These are phyloP conservation scores for Trachelus troglodyta DNA, from an alignment of 2,888 invertebrate genomes.

Conservation along the genomic window DNA sequence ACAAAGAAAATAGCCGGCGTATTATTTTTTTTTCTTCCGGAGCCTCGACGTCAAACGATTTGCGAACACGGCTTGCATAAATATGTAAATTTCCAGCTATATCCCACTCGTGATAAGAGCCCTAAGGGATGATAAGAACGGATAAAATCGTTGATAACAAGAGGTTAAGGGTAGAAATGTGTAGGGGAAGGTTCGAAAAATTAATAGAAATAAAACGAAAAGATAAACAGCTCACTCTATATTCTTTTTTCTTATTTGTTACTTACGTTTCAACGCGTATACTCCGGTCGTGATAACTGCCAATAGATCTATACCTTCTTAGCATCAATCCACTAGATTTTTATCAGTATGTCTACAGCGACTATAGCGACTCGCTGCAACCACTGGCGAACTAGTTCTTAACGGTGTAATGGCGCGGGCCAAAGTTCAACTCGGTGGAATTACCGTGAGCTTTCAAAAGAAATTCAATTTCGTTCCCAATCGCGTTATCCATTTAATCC, in stretches of 20 bases:
- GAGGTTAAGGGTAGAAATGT: neutral
- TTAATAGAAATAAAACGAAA: neutral
- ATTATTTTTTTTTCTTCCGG: no score
- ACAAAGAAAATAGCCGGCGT: neutral
- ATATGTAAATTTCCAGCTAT: neutral
- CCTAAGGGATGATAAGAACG: neutral
- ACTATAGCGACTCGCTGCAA: neutral
- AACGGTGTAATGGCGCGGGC: conserved; percentile 25
- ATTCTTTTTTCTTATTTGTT: neutral
- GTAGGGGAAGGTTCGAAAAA: neutral
- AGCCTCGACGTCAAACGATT: neutral
- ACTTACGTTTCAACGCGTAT: neutral
- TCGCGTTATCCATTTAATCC: conserved; percentile 43
- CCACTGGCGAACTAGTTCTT: conserved; percentile 26
- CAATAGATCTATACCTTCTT: neutral
- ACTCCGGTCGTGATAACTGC: neutral
- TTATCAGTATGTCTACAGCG: neutral
- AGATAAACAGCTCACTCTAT: neutral
- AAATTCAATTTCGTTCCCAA: conserved; percentile 43
- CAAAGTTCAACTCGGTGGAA: conserved; percentile 17
- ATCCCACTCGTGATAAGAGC: neutral
- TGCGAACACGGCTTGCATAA: neutral
- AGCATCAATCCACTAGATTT: neutral
- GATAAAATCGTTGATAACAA: neutral
- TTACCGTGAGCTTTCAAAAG: conserved; percentile 34